Percentiles rank a stretch among this genome's conserved stretches.
These are phyloP conservation scores for Dusona sp. DNA, from an alignment of 2,888 invertebrate genomes.

Conservation along the genomic window DNA sequence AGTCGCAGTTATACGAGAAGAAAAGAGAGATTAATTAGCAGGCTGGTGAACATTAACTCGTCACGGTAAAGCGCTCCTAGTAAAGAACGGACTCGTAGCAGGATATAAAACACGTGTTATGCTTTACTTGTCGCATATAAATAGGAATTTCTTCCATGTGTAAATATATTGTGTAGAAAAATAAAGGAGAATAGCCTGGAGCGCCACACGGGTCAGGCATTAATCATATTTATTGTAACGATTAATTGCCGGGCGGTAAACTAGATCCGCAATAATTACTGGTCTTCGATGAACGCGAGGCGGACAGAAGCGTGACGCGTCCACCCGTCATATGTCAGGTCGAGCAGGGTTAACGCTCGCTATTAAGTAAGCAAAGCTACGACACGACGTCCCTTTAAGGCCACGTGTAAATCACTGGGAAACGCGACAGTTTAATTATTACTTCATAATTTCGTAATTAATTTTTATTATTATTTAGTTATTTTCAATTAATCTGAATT, in stretches of 20 bases:
- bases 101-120: conserved; percentile 68
- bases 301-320: conserved; percentile 61
- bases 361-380: conserved; percentile 59
- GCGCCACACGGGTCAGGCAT: conserved; percentile 65
- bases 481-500: too few species aligned
- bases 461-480: neutral
- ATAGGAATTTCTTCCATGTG: neutral
- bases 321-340: conserved; percentile 53
- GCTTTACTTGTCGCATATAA: conserved; percentile 54
- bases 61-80: conserved; percentile 52
- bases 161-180: neutral
- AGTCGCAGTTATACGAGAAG: neutral
- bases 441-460: conserved; percentile 39
- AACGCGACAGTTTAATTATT: conserved; percentile 48
- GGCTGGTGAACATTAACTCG: conserved; percentile 52
- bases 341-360: conserved; percentile 62
- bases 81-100: conserved; percentile 8
- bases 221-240: conserved; percentile 75
- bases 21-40: conserved; percentile 60
- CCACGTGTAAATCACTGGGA: conserved; percentile 17
- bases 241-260: conserved; percentile 73
- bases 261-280: conserved; percentile 71
- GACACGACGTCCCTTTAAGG: neutral
- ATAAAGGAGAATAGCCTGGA: conserved; percentile 11
- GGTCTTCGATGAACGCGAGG: conserved; percentile 67